Evolutionary conservation across 2,113 vertebrate genomes (phyloP).

Genomic region (Petromus typicus): DNA sequence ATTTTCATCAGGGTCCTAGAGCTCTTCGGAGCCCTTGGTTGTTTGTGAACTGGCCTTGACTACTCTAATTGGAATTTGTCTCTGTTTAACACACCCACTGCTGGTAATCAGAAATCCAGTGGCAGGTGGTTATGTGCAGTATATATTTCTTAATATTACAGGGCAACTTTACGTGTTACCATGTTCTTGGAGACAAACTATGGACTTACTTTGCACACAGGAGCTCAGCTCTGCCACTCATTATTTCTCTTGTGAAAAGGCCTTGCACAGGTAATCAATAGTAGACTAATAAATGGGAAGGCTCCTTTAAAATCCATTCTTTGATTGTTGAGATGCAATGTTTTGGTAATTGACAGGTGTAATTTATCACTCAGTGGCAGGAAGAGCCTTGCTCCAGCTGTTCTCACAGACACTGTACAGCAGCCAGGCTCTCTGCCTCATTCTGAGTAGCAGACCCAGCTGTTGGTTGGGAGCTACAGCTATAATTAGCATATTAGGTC

Average conservation of each 20-base stretch:
- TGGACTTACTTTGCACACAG: conserved; percentile 58
- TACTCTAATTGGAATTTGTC: not conserved
- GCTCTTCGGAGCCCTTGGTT: not conserved
- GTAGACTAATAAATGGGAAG: conserved; percentile 84
- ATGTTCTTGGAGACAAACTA: conserved; percentile 69
- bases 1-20: not conserved
- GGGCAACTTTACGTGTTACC: conserved; percentile 68
- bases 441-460: conserved; percentile 73
- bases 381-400: conserved; percentile 81
- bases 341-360: conserved; percentile 82
- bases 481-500: conserved; percentile 79
- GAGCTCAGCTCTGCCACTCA: conserved; percentile 73
- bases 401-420: conserved; percentile 68
- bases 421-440: not conserved
- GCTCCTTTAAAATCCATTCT: conserved; percentile 84
- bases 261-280: conserved; percentile 85
- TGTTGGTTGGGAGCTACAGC: conserved; percentile 62
- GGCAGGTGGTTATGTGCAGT: not conserved
- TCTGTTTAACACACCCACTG: conserved; percentile 5
- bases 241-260: conserved; percentile 80
- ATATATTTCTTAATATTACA: conserved; percentile 59
- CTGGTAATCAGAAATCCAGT: conserved; percentile 57
- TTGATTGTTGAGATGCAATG: conserved; percentile 81
- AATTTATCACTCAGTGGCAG: conserved; percentile 83
- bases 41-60: not conserved